Percentiles rank a stretch among this genome's conserved stretches.
These are phyloP conservation scores for Paracyclopina nana DNA, from an alignment of 1,140 invertebrate genomes.

Conservation along the genomic window DNA sequence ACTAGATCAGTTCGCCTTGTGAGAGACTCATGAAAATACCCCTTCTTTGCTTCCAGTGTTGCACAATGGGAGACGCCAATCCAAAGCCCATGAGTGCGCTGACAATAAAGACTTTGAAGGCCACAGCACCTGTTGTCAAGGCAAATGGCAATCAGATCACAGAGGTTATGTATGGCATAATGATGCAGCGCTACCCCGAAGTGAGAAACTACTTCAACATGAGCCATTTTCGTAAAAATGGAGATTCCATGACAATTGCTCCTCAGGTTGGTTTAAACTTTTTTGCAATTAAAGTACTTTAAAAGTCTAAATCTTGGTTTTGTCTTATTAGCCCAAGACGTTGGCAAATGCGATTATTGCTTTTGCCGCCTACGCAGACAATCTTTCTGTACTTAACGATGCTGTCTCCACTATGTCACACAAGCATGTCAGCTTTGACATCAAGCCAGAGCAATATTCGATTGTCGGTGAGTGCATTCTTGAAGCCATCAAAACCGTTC, in stretches of 20 bases:
- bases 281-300: neutral
- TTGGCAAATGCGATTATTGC: neutral
- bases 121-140: neutral
- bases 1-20: too few species aligned
- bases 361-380: neutral
- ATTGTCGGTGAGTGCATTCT: neutral
- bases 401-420: neutral
- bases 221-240: neutral
- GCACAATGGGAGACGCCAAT: too few species aligned
- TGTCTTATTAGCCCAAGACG: neutral
- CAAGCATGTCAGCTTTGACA: neutral
- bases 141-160: conserved; percentile 1
- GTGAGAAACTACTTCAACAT: neutral
- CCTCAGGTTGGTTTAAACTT: neutral
- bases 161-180: neutral
- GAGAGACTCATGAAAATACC: too few species aligned
- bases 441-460: neutral
- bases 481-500: neutral
- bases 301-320: neutral
- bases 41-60: too few species aligned
- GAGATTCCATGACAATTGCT: neutral
- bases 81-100: too few species aligned
- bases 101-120: neutral
- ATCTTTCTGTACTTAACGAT: neutral
- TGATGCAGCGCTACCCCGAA: neutral